Conservation (phyloP, 2,888 invertebrate genomes). For the Himalopsyche kuldschensis region DNA sequence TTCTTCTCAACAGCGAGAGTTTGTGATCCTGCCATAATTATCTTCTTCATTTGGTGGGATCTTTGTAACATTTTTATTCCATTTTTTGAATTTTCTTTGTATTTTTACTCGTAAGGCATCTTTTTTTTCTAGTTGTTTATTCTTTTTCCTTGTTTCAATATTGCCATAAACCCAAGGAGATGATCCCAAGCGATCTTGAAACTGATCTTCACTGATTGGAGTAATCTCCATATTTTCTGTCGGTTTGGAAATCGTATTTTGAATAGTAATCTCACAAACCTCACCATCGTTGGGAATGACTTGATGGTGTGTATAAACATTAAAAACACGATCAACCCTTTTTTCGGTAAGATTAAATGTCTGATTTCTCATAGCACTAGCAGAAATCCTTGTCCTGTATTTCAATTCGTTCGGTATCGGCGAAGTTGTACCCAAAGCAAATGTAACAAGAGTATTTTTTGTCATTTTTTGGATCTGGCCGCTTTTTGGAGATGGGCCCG, state of each 20-base stretch:
- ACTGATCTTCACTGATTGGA: neutral
- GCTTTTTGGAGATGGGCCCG: neutral
- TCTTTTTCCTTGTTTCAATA: neutral
- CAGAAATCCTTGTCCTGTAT: neutral
- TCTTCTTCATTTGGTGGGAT: neutral
- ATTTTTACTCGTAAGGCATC: neutral
- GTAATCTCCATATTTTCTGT: neutral
- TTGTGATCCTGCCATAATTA: neutral
- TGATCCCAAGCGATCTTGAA: neutral
- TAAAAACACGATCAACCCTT: neutral
- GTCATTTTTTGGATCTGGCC: neutral
- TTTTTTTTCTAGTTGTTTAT: neutral
- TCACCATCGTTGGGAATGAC: neutral
- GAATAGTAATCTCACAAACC: neutral
- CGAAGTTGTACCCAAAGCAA: neutral
- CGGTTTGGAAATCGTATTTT: neutral
- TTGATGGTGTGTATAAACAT: neutral
- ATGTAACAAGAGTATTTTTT: neutral
- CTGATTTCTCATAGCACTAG: neutral
- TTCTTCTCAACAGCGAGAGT: too few species aligned
- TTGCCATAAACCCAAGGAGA: neutral
- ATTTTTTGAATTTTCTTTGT: neutral
- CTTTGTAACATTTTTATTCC: neutral
- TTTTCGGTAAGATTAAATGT: neutral
- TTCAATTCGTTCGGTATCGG: neutral